Evolutionary conservation across 2,888 invertebrate species (phyloP).

Genomic region (Atrina japonica): DNA sequence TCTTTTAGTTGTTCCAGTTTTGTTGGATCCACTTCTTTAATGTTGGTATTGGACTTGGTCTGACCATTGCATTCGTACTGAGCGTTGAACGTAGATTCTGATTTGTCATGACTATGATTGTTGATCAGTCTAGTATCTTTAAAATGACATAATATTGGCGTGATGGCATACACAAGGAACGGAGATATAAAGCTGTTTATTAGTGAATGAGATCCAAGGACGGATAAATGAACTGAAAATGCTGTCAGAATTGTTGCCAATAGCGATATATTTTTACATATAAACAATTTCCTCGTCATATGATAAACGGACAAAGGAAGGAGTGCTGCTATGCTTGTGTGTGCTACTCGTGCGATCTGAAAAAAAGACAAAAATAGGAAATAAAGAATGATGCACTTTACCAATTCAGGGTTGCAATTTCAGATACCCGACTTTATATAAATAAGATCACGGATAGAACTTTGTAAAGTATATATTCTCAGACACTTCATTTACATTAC

Average conservation of each 20-base stretch:
- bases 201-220: conserved; percentile 71
- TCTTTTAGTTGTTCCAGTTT: too few species aligned
- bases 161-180: conserved; percentile 54
- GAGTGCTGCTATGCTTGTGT: conserved; percentile 56
- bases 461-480: too few species aligned
- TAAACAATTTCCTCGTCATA: conserved; percentile 55
- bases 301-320: conserved; percentile 64
- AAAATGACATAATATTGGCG: conserved; percentile 19
- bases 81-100: too few species aligned
- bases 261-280: conserved; percentile 54
- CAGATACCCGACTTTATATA: too few species aligned
- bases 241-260: conserved; percentile 62
- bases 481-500: too few species aligned
- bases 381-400: too few species aligned
- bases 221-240: conserved; percentile 58
- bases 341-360: conserved; percentile 62
- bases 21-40: too few species aligned
- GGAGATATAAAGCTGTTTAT: conserved; percentile 71
- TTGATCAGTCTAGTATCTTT: neutral
- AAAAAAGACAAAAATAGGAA: conserved; percentile 26
- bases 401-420: too few species aligned
- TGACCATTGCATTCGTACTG: too few species aligned
- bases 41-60: too few species aligned
- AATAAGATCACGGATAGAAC: too few species aligned
- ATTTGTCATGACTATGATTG: too few species aligned